Conservation (phyloP, 2,797 vertebrate species). For the Epinephelus malabaricus region DNA sequence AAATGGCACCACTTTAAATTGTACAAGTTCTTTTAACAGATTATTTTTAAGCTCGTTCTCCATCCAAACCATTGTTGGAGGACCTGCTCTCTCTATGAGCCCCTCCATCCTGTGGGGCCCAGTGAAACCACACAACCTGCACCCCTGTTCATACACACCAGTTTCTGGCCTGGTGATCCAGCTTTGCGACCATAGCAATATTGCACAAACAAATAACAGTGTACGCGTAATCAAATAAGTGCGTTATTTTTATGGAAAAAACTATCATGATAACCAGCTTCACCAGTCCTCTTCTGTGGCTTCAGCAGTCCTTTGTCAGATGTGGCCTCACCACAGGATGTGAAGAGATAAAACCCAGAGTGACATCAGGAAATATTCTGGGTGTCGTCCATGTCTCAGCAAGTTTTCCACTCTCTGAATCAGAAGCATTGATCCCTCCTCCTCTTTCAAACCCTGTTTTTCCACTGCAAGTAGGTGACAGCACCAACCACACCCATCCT, state of each 20-base stretch:
- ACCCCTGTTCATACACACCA: neutral
- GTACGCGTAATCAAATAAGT: neutral
- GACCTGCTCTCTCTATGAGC: too few species aligned
- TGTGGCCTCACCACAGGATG: neutral
- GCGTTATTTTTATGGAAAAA: neutral
- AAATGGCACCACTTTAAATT: too few species aligned
- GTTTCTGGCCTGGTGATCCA: neutral
- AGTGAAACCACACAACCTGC: too few species aligned
- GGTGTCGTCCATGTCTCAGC: conserved; percentile 2
- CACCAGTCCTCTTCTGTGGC: neutral
- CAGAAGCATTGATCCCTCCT: neutral
- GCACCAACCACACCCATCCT: conserved; percentile 33
- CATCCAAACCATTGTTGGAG: too few species aligned
- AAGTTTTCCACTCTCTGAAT: conserved; percentile 9
- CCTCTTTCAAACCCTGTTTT: conserved; percentile 35
- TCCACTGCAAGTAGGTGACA: neutral
- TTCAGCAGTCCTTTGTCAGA: neutral
- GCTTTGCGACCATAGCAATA: neutral
- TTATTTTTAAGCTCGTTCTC: too few species aligned
- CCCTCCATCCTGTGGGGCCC: too few species aligned
- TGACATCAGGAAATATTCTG: conserved; percentile 16
- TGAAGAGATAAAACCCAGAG: neutral
- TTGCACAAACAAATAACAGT: neutral
- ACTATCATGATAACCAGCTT: neutral
- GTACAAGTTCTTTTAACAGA: too few species aligned